Conservation (phyloP, 2,888 invertebrate genomes). For the Eilema depressum region DNA sequence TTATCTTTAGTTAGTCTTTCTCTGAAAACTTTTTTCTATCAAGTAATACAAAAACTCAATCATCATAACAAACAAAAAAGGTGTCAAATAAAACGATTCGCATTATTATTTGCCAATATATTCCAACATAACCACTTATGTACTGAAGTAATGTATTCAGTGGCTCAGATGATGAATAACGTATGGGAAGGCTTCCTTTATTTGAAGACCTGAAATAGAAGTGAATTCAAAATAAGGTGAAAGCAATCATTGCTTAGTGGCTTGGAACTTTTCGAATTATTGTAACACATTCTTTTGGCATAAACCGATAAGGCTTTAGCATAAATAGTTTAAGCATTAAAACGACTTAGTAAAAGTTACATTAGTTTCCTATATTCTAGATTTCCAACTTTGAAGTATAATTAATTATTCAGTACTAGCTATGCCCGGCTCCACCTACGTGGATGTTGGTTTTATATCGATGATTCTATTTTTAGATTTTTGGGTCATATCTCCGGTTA, state of each 20-base stretch:
- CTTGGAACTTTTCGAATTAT: slow-evolving; percentile 48
- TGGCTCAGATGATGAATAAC: slow-evolving; percentile 64
- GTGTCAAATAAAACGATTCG: neutral
- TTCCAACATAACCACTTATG: slow-evolving; percentile 32
- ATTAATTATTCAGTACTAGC: neutral
- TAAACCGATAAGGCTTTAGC: slow-evolving; percentile 46
- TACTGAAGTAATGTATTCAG: slow-evolving; percentile 45
- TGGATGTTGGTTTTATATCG: too few species aligned
- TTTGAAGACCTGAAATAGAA: slow-evolving; percentile 62
- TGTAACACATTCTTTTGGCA: slow-evolving; percentile 33
- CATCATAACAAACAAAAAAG: neutral
- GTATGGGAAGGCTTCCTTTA: slow-evolving; percentile 66
- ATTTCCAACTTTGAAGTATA: neutral
- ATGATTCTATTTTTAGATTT: too few species aligned
- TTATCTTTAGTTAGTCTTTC: neutral
- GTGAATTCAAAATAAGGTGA: slow-evolving; percentile 59
- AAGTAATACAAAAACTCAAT: neutral
- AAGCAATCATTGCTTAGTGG: slow-evolving; percentile 46
- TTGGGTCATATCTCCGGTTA: too few species aligned
- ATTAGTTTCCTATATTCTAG: slow-evolving; percentile 22
- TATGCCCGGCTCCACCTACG: neutral
- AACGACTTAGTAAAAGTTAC: slow-evolving; percentile 23
- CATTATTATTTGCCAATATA: slow-evolving; percentile 20
- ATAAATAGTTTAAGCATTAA: slow-evolving; percentile 12
- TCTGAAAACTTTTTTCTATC: too few species aligned